These are phyloP conservation scores for Oreochromis mossambicus DNA, from an alignment of 2,797 vertebrate species.

Conservation along the genomic window DNA sequence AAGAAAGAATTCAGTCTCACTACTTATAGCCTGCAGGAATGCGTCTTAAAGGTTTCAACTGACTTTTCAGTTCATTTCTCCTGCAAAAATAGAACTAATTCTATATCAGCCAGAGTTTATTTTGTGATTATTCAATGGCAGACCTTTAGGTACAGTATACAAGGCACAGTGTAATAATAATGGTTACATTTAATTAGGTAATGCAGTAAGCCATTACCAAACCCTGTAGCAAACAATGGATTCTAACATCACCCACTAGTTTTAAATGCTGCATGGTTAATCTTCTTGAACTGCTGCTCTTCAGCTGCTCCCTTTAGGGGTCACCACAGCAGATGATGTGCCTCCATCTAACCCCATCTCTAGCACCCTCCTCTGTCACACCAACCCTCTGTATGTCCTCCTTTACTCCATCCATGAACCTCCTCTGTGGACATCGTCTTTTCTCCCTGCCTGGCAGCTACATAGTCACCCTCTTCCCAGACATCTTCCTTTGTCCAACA, in stretches of 20 bases:
- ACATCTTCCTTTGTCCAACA: neutral
- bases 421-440: rapidly evolving
- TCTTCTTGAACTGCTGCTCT: neutral
- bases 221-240: neutral
- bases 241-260: neutral
- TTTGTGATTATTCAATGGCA: neutral
- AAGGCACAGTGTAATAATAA: neutral
- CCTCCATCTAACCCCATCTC: neutral
- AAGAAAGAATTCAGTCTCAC: constrained; percentile 1
- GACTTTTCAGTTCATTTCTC: neutral
- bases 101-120: neutral
- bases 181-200: neutral
- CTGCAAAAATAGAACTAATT: neutral
- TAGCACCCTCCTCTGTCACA: neutral
- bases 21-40: neutral
- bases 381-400: neutral
- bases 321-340: neutral
- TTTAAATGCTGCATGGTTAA: neutral
- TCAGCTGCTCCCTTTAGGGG: neutral
- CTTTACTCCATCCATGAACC: neutral
- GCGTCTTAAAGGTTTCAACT: neutral
- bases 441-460: neutral
- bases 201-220: neutral
- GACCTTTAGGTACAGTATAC: neutral
- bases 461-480: neutral